Conservation (phyloP, 1,140 invertebrate genomes). For the Diachasma alloeum region DNA sequence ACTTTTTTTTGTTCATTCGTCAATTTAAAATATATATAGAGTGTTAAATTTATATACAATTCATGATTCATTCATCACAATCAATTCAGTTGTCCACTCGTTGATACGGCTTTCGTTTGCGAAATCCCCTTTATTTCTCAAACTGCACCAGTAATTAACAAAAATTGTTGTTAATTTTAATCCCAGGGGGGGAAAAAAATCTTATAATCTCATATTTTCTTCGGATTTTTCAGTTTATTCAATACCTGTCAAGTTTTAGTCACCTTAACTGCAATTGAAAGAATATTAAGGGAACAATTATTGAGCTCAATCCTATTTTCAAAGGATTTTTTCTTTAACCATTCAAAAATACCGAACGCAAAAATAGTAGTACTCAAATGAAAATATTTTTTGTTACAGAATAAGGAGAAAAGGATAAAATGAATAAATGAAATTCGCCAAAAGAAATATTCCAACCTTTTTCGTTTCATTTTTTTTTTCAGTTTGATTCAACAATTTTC, state of each 20-base stretch:
- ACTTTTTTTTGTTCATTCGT: no score
- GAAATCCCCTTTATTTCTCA: not conserved
- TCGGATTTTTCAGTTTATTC: not conserved
- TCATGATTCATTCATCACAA: no score
- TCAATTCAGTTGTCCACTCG: not conserved
- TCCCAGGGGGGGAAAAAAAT: not conserved
- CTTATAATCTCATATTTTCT: not conserved
- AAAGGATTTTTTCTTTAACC: not conserved
- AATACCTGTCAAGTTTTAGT: not conserved
- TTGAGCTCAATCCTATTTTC: not conserved
- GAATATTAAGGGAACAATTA: no score
- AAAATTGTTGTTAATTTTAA: not conserved
- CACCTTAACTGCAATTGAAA: not conserved
- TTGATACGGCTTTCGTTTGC: not conserved
- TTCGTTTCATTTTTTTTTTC: slow-evolving; percentile 15
- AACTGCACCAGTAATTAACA: not conserved
- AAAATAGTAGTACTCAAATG: no score
- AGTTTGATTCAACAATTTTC: slow-evolving; percentile 19
- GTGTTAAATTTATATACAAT: no score
- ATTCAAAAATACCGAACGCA: not conserved
- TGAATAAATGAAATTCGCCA: not conserved
- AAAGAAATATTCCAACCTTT: not conserved
- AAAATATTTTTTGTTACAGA: not conserved
- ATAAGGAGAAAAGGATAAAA: not conserved
- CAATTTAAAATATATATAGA: no score